Conservation (phyloP, 92 coral and sea anemone species). For the Umimayanthus kanabou region DNA sequence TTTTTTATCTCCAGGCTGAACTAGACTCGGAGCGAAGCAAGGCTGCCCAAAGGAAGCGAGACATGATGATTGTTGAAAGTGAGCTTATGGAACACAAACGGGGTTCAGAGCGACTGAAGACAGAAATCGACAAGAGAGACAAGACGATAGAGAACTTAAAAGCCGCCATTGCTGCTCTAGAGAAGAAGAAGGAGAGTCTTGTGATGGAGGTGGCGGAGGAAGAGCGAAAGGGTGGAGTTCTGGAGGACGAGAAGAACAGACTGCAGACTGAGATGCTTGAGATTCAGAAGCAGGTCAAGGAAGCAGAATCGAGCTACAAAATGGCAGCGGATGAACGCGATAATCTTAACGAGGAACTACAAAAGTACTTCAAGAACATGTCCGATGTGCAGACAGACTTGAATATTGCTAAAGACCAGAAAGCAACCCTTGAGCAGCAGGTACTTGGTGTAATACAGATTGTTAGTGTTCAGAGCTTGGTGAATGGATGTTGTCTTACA, state of each 20-base stretch:
- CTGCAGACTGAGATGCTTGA: slow-evolving; percentile 83
- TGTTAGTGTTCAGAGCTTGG: background rate
- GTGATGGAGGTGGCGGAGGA: slow-evolving; percentile 77
- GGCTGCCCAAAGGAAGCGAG: slow-evolving; percentile 66
- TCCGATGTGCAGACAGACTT: slow-evolving; percentile 85
- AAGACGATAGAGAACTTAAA: slow-evolving; percentile 84
- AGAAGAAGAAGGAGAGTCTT: slow-evolving; percentile 76
- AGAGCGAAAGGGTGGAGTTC: slow-evolving; percentile 71
- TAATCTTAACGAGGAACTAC: slow-evolving; percentile 82
- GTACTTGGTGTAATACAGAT: background rate
- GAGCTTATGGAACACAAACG: slow-evolving; percentile 78
- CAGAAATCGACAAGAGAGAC: slow-evolving; percentile 80
- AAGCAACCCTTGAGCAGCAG: slow-evolving; percentile 78
- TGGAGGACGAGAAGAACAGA: slow-evolving; percentile 86
- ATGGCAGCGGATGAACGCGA: slow-evolving; percentile 84
- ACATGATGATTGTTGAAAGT: slow-evolving; percentile 69
- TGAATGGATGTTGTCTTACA: background rate
- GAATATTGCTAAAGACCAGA: slow-evolving; percentile 83
- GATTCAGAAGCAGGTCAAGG: slow-evolving; percentile 65
- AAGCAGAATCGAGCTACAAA: slow-evolving; percentile 85
- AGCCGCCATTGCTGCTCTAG: slow-evolving; percentile 72
- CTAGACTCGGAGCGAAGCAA: slow-evolving; percentile 73
- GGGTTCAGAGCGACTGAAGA: slow-evolving; percentile 74
- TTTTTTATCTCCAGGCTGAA: slow-evolving; percentile 52
- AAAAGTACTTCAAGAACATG: slow-evolving; percentile 79